Evolutionary conservation across 2,888 invertebrate genomes (phyloP).

Genomic region (Alentia gelatinosa): DNA sequence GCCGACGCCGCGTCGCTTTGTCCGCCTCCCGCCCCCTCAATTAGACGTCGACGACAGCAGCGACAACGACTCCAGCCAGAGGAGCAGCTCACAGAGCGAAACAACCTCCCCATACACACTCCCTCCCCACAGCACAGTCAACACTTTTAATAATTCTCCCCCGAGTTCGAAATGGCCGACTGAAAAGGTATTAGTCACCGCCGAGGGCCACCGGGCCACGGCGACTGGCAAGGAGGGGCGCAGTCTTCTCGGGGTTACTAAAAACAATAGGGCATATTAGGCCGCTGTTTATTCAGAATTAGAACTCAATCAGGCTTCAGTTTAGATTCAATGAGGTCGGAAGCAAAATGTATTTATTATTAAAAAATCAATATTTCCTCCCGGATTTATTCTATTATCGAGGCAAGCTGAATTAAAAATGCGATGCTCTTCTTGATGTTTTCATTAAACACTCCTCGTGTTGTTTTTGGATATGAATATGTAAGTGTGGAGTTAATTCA

Average conservation of each 20-base stretch:
- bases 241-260: slow-evolving; percentile 16
- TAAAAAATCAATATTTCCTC: background rate
- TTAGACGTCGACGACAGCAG: background rate
- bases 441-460: background rate
- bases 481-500: background rate
- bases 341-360: background rate
- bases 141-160: slow-evolving; percentile 16
- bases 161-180: slow-evolving; percentile 14
- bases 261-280: slow-evolving; percentile 21
- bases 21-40: slow-evolving; percentile 16
- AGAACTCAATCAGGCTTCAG: slow-evolving; percentile 18
- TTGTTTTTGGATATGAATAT: background rate
- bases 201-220: background rate
- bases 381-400: background rate
- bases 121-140: background rate
- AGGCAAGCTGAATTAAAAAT: background rate
- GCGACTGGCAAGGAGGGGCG: background rate
- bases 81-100: background rate
- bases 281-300: background rate
- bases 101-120: background rate
- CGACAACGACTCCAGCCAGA: background rate
- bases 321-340: background rate
- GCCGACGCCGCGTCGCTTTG: background rate
- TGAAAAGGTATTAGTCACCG: slow-evolving; percentile 36
- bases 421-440: background rate